These are phyloP conservation scores for Danio jaintianensis DNA, from an alignment of 2,797 vertebrate genomes.

Conservation along the genomic window DNA sequence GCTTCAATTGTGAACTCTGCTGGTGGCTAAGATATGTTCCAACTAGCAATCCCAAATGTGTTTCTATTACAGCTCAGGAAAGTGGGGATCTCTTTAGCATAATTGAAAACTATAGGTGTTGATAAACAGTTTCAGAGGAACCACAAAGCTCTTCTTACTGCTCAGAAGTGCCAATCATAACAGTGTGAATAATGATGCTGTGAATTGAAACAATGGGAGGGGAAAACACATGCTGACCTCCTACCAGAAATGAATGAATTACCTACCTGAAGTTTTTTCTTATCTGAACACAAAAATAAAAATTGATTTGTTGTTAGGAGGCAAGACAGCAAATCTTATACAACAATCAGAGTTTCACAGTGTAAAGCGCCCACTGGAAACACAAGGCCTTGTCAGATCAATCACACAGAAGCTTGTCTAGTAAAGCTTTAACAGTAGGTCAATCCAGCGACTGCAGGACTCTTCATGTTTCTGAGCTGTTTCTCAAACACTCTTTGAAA, in stretches of 20 bases:
- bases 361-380: background rate
- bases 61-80: constrained; percentile 65
- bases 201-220: constrained; percentile 46
- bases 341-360: background rate
- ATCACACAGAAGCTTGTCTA: constrained; percentile 5
- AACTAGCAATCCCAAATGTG: constrained; percentile 58
- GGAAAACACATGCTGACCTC: constrained; percentile 36
- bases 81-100: constrained; percentile 56
- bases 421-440: background rate
- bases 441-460: background rate
- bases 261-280: constrained; percentile 35
- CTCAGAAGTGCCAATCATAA: constrained; percentile 58
- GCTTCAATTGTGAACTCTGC: constrained; percentile 53
- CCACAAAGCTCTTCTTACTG: constrained; percentile 45
- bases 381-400: constrained; percentile 21
- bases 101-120: constrained; percentile 66
- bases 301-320: background rate
- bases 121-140: constrained; percentile 54
- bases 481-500: background rate
- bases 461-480: background rate
- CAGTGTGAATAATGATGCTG: constrained; percentile 55
- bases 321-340: constrained; percentile 15
- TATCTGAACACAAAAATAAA: constrained; percentile 45
- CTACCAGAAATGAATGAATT: constrained; percentile 47
- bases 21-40: constrained; percentile 53